phyloP scores from a whole-genome alignment of 2,113 vertebrate species.

The Garra rufa region DNA sequence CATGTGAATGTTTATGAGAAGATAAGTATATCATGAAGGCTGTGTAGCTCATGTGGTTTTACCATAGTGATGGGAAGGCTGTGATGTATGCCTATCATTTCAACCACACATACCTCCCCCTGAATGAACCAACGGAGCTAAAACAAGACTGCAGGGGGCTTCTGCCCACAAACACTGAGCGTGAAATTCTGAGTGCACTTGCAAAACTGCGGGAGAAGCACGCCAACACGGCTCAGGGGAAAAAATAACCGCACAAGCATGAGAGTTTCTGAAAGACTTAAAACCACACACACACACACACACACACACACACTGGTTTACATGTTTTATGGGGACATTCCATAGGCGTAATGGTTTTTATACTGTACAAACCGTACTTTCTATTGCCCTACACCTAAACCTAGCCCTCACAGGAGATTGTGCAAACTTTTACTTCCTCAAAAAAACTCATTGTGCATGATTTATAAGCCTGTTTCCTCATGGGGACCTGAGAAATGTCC shows the following conservation, averaged over 20 bases:
- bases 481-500: too few species aligned
- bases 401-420: too few species aligned
- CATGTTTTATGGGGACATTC: too few species aligned
- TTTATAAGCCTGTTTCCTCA: too few species aligned
- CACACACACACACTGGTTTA: background rate
- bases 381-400: too few species aligned
- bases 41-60: slow-evolving; percentile 1
- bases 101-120: background rate
- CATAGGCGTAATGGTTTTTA: too few species aligned
- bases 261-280: background rate
- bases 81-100: background rate
- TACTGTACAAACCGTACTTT: too few species aligned
- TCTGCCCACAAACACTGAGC: background rate
- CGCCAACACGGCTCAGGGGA: background rate
- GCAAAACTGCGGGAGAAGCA: slow-evolving; percentile 12
- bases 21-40: slow-evolving; percentile 9
- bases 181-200: slow-evolving; percentile 13
- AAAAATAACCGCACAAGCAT: background rate
- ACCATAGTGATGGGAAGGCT: slow-evolving; percentile 13
- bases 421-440: too few species aligned
- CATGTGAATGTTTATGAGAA: background rate
- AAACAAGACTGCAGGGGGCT: background rate
- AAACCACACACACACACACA: background rate
- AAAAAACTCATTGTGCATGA: too few species aligned
- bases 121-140: background rate